Conservation (phyloP, 2,797 vertebrate species). For the Pseudomugil tenellus region DNA sequence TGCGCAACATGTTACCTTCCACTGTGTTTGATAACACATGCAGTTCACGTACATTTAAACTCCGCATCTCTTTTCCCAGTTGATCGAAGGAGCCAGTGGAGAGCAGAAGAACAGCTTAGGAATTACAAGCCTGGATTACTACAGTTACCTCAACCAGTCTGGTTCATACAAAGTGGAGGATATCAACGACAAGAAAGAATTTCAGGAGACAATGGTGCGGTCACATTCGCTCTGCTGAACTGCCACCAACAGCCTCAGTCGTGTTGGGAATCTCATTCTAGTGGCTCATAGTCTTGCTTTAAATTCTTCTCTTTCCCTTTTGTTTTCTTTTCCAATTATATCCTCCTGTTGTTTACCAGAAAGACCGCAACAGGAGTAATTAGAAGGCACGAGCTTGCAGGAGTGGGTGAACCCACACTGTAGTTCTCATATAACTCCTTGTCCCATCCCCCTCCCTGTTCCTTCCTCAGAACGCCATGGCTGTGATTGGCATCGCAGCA, state of each 20-base stretch:
- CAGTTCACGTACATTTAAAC: background rate
- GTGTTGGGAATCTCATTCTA: constrained; percentile 21
- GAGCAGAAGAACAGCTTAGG: constrained; percentile 93
- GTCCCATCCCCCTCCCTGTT: constrained; percentile 40
- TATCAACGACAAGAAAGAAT: constrained; percentile 94
- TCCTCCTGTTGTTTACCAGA: constrained; percentile 71
- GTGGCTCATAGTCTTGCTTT: constrained; percentile 23
- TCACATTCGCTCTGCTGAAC: constrained; percentile 4
- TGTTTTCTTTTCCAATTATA: constrained; percentile 52
- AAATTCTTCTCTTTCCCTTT: constrained; percentile 37
- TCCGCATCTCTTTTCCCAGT: constrained; percentile 69
- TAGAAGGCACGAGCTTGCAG: constrained; percentile 58
- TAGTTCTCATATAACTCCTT: constrained; percentile 31
- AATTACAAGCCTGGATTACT: constrained; percentile 96
- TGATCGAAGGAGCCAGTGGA: constrained; percentile 92
- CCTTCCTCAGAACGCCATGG: constrained; percentile 91
- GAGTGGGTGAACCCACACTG: constrained; percentile 46
- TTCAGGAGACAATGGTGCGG: constrained; percentile 92
- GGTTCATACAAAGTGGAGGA: constrained; percentile 98
- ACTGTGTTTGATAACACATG: background rate
- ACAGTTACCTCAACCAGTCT: constrained; percentile 95
- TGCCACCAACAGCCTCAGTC: background rate
- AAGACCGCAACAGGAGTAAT: constrained; percentile 68
- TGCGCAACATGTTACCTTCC: too few relatives aligned
- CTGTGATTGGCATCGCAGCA: constrained; percentile 92